phyloP scores from a whole-genome alignment of 2,797 vertebrate species.

The Petrocephalus schoutedeni region DNA sequence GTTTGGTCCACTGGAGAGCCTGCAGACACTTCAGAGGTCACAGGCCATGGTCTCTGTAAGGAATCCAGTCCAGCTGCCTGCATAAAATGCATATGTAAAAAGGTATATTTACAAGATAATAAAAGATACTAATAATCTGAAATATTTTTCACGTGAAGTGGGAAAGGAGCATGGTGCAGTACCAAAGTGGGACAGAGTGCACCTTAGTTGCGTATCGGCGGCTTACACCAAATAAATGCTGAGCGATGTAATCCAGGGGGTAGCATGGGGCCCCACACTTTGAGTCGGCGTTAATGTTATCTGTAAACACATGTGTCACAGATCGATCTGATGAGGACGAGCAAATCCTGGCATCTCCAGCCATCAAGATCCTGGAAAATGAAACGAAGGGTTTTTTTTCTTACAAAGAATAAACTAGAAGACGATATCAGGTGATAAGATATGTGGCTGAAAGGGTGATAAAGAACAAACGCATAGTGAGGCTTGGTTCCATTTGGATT shows the following conservation, averaged over 20 bases:
- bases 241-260: conserved; percentile 71
- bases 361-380: conserved; percentile 56
- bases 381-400: neutral
- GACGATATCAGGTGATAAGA: neutral
- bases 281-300: conserved; percentile 43
- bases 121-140: too few species aligned
- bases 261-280: conserved; percentile 56
- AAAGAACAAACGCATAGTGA: neutral
- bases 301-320: conserved; percentile 63
- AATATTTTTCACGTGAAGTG: neutral
- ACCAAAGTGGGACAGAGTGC: neutral
- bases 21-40: neutral
- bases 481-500: neutral
- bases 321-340: conserved; percentile 32
- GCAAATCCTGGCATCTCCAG: conserved; percentile 59
- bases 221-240: conserved; percentile 70
- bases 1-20: conserved; percentile 11
- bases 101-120: neutral
- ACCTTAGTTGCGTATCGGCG: too few species aligned
- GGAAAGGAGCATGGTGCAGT: neutral
- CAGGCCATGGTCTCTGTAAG: conserved; percentile 30
- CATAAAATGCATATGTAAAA: neutral
- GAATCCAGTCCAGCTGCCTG: neutral
- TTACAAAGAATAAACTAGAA: neutral
- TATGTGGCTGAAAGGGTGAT: neutral